Conservation (phyloP, 2,888 invertebrate species). For the Morinoia aosen region DNA sequence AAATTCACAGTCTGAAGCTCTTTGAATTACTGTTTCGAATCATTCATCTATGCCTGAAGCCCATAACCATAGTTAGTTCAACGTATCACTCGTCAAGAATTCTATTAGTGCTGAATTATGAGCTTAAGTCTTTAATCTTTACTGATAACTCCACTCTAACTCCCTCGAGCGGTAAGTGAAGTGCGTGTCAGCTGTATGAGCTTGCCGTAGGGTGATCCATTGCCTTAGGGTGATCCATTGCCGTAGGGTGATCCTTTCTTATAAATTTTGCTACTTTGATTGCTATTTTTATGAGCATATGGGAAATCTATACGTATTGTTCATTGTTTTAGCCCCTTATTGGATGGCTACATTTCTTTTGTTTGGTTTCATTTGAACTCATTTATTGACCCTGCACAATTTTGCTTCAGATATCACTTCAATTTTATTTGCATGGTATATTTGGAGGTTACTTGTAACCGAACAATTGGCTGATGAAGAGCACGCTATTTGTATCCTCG, state of each 20-base stretch:
- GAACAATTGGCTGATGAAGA: constrained; percentile 41
- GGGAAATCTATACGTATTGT: constrained; percentile 14
- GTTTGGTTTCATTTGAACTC: neutral
- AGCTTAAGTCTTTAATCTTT: neutral
- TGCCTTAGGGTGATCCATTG: neutral
- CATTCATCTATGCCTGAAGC: neutral
- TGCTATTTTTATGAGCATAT: constrained; percentile 37
- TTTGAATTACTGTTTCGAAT: neutral
- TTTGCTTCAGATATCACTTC: constrained; percentile 7
- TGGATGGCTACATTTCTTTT: neutral
- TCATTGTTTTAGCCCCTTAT: constrained; percentile 7
- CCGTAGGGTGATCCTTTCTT: neutral
- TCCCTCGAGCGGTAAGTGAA: neutral
- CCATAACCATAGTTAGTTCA: neutral
- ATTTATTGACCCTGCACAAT: neutral
- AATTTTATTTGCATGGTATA: constrained; percentile 24
- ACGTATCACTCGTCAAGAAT: neutral
- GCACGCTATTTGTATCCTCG: constrained; percentile 44
- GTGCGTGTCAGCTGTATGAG: neutral
- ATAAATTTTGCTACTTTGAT: neutral
- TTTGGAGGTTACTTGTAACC: constrained; percentile 27
- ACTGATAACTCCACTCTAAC: neutral
- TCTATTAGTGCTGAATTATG: neutral
- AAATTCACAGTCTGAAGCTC: neutral
- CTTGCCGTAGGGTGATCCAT: neutral